Base-by-base conservation (phyloP, 2,797 vertebrate genomes). In the Ptychobarbus kaznakovi region DNA sequence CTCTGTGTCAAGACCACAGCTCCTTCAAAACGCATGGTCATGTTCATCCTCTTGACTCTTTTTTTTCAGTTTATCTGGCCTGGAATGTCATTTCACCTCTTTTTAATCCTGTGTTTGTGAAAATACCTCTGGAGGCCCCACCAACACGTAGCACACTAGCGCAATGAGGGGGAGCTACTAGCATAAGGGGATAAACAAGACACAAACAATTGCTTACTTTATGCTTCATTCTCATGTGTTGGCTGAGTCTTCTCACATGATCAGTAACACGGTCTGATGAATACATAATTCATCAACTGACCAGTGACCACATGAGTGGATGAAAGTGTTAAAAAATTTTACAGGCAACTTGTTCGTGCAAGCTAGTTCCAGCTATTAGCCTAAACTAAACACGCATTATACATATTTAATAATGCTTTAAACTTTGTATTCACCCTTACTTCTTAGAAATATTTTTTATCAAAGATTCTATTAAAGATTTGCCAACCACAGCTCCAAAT, bases 121-220 rank as follows among this genome's bases (percentile, higher is more conserved):
- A 87, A 87, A 86, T 93, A 92, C 91, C 90, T 93, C 89, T 77
- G 92, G 91, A 84, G 90, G 89, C 91, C 90, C 92, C 91, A 86
- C 91, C 92, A 91, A 93, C 91, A 90, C 89, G 89, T 90, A 91
- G 89, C 90, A 91, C 87, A 93, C 87, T 87, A 90, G 85, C 80
- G 80, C 66, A 38, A 63, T 40, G 20, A 72, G 74, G 68, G n/a
- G n/a, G 42, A 68, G 51, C n/a, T 74, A 49, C 28, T 53, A 66
- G 81, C 72, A 75, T 51, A 61, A 61, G 56, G 58, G 38, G 72
- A 61, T 91, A 89, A 91, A 91, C 87, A 91, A 90, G 74, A 83
- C 75, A 56, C 25, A 89, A 88, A 94, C 92, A 94, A 93, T 88
- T 75, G 51, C 32, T 82, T 83, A 80, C 90, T 93, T 92, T 87